phyloP scores from a whole-genome alignment of 2,113 vertebrate species.

The Tachysurus vachellii region DNA sequence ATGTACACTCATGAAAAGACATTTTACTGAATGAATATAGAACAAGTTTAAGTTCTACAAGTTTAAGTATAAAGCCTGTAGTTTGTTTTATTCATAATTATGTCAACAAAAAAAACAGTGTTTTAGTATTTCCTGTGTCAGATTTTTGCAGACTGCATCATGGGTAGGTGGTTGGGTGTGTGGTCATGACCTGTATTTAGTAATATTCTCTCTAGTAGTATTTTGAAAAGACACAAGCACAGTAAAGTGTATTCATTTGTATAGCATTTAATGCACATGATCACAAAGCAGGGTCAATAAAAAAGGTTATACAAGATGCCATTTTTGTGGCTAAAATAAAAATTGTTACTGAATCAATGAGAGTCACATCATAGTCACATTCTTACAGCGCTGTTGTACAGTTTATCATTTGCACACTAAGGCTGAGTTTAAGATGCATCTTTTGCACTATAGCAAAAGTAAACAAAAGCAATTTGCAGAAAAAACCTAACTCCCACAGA shows the following conservation, averaged over 20 bases:
- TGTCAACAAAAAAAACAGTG: background rate
- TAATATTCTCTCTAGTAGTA: background rate
- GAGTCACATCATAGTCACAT: background rate
- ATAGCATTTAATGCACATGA: background rate
- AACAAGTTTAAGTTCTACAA: background rate
- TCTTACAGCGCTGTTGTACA: background rate
- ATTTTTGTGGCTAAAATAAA: background rate
- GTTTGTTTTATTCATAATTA: background rate
- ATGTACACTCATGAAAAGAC: background rate
- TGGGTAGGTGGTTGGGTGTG: background rate
- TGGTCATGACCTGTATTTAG: background rate
- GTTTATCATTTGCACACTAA: background rate
- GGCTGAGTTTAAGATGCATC: background rate
- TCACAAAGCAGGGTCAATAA: background rate
- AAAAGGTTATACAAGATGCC: constrained; percentile 1
- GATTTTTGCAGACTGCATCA: background rate
- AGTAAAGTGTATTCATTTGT: background rate
- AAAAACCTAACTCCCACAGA: constrained; percentile 17
- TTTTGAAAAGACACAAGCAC: background rate
- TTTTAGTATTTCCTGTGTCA: background rate
- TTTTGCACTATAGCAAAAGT: background rate
- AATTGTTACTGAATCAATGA: background rate
- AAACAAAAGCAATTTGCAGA: constrained; percentile 31
- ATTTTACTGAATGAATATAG: background rate
- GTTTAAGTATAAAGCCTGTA: background rate